Percentiles rank a stretch among this genome's conserved stretches.
Conservation (phyloP, 2,888 invertebrate species). For the Sphaeridia pumilis region DNA sequence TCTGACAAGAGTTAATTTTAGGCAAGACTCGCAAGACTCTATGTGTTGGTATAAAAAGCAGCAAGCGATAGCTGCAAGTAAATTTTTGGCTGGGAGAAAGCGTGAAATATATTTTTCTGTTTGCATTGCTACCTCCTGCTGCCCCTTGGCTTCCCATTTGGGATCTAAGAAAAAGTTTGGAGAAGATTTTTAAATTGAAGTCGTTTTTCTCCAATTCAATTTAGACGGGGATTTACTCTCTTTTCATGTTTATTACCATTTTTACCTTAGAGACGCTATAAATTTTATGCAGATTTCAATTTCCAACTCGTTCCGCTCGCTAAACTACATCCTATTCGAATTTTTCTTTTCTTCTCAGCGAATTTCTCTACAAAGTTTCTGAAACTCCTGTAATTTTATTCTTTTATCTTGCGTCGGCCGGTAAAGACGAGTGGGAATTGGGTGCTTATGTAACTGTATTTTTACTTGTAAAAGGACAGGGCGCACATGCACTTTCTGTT, state of each 20-base stretch:
- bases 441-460: no score
- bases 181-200: slow-evolving; percentile 37
- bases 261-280: slow-evolving; percentile 37
- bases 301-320: slow-evolving; percentile 27
- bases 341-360: slow-evolving; percentile 3
- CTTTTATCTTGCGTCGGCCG: slow-evolving; percentile 2
- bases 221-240: slow-evolving; percentile 37
- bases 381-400: slow-evolving; percentile 5
- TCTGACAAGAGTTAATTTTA: no score
- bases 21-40: no score
- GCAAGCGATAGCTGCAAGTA: slow-evolving; percentile 10
- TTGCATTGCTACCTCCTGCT: slow-evolving; percentile 9
- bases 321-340: neutral
- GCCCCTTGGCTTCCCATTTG: neutral
- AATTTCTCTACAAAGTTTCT: slow-evolving; percentile 1
- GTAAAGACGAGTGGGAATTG: no score
- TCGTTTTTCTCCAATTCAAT: slow-evolving; percentile 37
- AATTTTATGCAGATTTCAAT: slow-evolving; percentile 37
- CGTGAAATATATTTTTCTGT: slow-evolving; percentile 16
- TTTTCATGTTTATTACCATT: slow-evolving; percentile 37
- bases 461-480: no score
- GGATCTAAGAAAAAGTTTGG: neutral
- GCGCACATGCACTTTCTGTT: no score
- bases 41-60: no score
- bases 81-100: slow-evolving; percentile 12